Evolutionary conservation across 2,888 invertebrate species (phyloP).

Genomic region (Chamaedrilus cognettii): DNA sequence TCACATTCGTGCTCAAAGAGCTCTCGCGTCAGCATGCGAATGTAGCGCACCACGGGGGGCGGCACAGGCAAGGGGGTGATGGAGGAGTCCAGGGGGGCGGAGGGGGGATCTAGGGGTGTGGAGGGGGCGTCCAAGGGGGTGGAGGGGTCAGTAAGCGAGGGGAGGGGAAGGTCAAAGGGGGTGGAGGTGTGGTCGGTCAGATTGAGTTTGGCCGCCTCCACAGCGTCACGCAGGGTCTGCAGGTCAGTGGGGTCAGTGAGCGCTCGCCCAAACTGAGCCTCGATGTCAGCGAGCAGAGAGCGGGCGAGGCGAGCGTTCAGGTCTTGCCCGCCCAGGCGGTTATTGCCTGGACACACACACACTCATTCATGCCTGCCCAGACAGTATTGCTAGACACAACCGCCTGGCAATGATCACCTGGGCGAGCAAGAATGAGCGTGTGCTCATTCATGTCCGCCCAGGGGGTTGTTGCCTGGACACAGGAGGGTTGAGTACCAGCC

Average conservation of each 20-base stretch:
- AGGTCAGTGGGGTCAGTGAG: conserved; percentile 59
- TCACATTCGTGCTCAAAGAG: conserved; percentile 61
- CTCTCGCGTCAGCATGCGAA: conserved; percentile 52
- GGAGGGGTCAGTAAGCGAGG: conserved; percentile 42
- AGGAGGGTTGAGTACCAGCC: too few relatives aligned
- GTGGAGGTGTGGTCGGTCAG: conserved; percentile 49
- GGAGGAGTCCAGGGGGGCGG: background rate
- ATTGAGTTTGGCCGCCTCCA: conserved; percentile 59
- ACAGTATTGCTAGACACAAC: too few relatives aligned
- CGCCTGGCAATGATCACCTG: too few relatives aligned
- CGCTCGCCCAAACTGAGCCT: conserved; percentile 43
- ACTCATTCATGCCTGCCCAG: too few relatives aligned
- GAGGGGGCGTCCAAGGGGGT: too few relatives aligned
- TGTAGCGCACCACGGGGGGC: background rate
- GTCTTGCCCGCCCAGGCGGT: conserved; percentile 63
- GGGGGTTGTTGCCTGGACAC: too few relatives aligned
- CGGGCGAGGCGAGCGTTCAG: conserved; percentile 59
- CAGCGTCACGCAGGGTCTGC: conserved; percentile 58
- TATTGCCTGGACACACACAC: too few relatives aligned
- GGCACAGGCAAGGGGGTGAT: background rate
- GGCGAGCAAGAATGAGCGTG: too few relatives aligned
- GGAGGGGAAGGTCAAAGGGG: conserved; percentile 49
- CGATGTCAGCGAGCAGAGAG: conserved; percentile 40
- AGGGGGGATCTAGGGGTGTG: background rate
- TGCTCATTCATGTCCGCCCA: too few relatives aligned